Base-by-base conservation (phyloP, 2,888 invertebrate genomes). In the Cosmorhoe ocellata region DNA sequence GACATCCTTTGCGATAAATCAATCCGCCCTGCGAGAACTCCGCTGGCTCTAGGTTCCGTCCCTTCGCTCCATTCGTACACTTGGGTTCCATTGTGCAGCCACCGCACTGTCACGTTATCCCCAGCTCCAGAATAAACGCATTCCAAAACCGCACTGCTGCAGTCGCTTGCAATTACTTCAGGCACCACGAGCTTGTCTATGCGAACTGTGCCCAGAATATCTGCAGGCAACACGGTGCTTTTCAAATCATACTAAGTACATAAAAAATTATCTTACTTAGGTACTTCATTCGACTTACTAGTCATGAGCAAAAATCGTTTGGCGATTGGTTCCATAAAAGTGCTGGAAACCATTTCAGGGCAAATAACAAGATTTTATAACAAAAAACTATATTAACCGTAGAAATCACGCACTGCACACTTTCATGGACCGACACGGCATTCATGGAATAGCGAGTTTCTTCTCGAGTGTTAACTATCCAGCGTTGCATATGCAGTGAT, bases 121-220 rank as follows among this genome's bases (percentile, higher is more conserved):
- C 61, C 65, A 2, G 47, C 36, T n/a, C 57, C 63, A 1, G 61
- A 50, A 51, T 64, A 74, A 31, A 57, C 59, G 38, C 76, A 78
- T 45, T 73, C 71, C 31, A 78, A 48, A 2, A 60, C 52, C 1
- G 63, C 63, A 9, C 57, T 49, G 0, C 32, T 36, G 4, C 61
- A 38, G 30, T 64, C 67, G 11, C 59, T 63, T 34, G 70, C 67
- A n/a, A 70, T 62, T 27, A 73, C 34, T 6, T 73, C 71, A 5
- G 76, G 76, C 11, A 78, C 69, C 13, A 55, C 24, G 1, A 76
- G 32, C 10, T 67, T 65, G 3, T 74, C 69, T 58, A 78, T 75
- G 52, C 63, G 67, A 14, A 68, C 60, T n/a, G 64, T 42, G 44
- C 58, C 66, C 13, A 66, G 51, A 30, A 66, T 50, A 59, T 66